Evolutionary conservation across 2,113 vertebrate genomes (phyloP).

Genomic region (Albula goreensis): DNA sequence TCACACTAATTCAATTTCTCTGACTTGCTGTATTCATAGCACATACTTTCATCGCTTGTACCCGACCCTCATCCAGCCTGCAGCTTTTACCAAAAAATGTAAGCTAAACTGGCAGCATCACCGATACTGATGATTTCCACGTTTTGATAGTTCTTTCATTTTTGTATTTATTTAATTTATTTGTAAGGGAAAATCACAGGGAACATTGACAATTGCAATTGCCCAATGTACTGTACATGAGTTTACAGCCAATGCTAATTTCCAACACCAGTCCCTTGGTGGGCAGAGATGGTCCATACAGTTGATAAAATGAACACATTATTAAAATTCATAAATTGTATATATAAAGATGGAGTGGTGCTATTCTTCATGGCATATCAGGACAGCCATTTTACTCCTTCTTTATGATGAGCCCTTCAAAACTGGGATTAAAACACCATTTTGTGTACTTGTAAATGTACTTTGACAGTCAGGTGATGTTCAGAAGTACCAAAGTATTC

Average conservation of each 20-base stretch:
- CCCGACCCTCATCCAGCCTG: not conserved
- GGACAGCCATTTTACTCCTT: not conserved
- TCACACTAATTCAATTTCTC: not conserved
- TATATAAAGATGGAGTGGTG: not conserved
- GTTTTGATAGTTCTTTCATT: too few relatives aligned
- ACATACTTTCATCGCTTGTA: not conserved
- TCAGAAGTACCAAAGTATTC: not conserved
- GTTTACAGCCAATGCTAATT: too few relatives aligned
- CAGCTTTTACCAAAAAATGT: not conserved
- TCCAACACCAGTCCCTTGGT: too few relatives aligned
- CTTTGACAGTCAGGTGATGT: not conserved
- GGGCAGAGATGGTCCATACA: too few relatives aligned
- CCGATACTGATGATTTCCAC: not conserved
- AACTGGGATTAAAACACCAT: not conserved
- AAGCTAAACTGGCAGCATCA: not conserved
- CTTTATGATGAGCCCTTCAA: not conserved
- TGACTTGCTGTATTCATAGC: not conserved
- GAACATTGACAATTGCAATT: too few relatives aligned
- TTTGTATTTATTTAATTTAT: not conserved
- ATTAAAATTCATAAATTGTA: too few relatives aligned
- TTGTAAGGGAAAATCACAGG: too few relatives aligned
- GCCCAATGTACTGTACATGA: too few relatives aligned
- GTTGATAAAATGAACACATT: too few relatives aligned
- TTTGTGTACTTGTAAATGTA: too few relatives aligned
- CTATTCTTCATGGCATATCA: not conserved